A percentile compares a stretch with the other conserved stretches of the same genome.
Conservation (phyloP, 2,113 vertebrate genomes). For the Egretta garzetta region DNA sequence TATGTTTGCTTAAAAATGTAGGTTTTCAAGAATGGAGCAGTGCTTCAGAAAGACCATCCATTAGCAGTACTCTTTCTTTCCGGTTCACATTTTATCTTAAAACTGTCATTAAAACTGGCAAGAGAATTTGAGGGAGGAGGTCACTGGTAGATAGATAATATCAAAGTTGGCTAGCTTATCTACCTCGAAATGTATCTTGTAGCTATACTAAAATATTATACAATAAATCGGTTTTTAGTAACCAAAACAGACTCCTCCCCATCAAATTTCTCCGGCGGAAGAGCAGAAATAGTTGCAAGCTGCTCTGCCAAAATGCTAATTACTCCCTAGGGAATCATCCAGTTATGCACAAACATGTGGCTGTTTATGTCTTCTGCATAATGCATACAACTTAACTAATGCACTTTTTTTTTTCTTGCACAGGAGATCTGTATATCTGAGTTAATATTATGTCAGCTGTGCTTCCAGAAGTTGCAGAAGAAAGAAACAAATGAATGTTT, state of each 20-base stretch:
- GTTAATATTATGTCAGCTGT: neutral
- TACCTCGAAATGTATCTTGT: slow-evolving; percentile 28
- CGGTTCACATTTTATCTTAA: neutral
- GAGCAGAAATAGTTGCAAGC: slow-evolving; percentile 25
- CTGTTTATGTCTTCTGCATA: slow-evolving; percentile 6
- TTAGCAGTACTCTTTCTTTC: neutral
- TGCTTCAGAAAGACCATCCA: neutral
- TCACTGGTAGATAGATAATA: neutral
- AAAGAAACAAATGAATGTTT: neutral
- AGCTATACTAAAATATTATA: neutral
- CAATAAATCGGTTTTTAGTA: neutral
- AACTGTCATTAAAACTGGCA: neutral
- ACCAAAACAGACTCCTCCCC: slow-evolving; percentile 36
- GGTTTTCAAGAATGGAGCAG: neutral
- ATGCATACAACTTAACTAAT: neutral
- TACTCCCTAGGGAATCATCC: slow-evolving; percentile 13
- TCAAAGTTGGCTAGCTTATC: neutral
- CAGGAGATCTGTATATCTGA: neutral
- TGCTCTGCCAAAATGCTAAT: slow-evolving; percentile 61
- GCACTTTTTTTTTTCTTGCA: neutral
- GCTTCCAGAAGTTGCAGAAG: neutral
- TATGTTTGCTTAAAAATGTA: neutral
- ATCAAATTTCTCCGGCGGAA: slow-evolving; percentile 55
- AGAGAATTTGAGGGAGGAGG: neutral
- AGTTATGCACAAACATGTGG: slow-evolving; percentile 13